Base-by-base conservation (phyloP, 2,797 vertebrate genomes). In the Aselliscus stoliczkanus region DNA sequence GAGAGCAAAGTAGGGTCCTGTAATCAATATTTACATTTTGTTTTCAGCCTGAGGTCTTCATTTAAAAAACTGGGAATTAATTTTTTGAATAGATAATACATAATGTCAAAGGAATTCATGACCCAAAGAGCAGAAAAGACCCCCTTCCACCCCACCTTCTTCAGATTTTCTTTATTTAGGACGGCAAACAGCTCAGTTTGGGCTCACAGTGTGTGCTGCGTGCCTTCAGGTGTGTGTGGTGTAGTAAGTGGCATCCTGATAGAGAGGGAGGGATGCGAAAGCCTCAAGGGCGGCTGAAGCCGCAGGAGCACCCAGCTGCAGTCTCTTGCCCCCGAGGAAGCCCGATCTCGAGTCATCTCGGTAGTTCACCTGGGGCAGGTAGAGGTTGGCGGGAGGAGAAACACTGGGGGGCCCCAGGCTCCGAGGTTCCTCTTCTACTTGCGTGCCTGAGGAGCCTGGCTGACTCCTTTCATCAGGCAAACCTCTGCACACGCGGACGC, bases 101-200 rank as follows among this genome's bases (percentile, higher is more conserved):
- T 72, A 62, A 54, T 84, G 88, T 39, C 34, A 65, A 95, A 86
- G 10, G 15, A 72, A 56, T 60, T 60, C 23, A 12, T 85, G n/a
- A 91, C 7, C 9, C 4, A n/a, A 60, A 93, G 12, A 64, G 82
- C 37, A 88, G 17, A 10, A 25, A 70, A 54, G 60, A 50, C 12
- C 20, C 1, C 1, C 5, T 14, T 47, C 18, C 0, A 0, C 4
- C 2, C 8, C 1, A 0, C 2, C 10, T 47, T 44, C 56, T 62
- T 27, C 23, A 23, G 50, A 4, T 15, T 29, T 44, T 1, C 37
- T 39, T 77, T 47, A 9, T 5, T n/a, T 20, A 50, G n/a, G 34
- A 70, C 21, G 54, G 29, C 34, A 52, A 77, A 60, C 2, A 18
- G 11, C 17, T 72, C 27, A 21, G 11, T 27, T 27, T 60, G 42